phyloP scores from a whole-genome alignment of 2,797 vertebrate genomes.

The Acipenser oxyrinchus region DNA sequence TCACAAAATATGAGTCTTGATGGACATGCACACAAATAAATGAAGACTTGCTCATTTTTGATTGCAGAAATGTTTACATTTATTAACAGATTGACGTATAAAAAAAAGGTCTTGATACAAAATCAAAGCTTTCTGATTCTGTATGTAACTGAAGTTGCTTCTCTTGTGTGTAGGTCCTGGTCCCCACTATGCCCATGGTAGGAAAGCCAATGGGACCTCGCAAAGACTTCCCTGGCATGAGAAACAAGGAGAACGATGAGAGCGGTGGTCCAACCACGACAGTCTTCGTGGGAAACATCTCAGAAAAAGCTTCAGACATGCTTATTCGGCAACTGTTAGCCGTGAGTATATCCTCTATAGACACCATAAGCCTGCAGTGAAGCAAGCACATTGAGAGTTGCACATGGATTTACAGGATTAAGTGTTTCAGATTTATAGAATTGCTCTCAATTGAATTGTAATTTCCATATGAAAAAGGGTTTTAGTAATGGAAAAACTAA shows the following conservation, averaged over 20 bases:
- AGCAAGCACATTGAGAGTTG: no score
- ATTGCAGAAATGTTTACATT: neutral
- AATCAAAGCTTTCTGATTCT: slow-evolving; percentile 5
- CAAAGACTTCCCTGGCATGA: slow-evolving; percentile 69
- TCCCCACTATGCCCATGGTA: slow-evolving; percentile 81
- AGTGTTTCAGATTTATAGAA: no score
- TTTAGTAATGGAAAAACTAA: no score
- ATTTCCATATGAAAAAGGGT: no score
- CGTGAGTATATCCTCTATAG: slow-evolving; percentile 56
- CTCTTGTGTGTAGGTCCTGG: slow-evolving; percentile 62
- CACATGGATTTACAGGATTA: no score
- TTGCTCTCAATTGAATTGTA: no score
- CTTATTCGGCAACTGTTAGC: slow-evolving; percentile 92
- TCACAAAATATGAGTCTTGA: no score
- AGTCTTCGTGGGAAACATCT: slow-evolving; percentile 97
- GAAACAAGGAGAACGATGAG: slow-evolving; percentile 76
- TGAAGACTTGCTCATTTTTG: no score
- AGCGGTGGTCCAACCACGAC: slow-evolving; percentile 92
- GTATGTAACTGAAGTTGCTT: slow-evolving; percentile 3
- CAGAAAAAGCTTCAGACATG: slow-evolving; percentile 97
- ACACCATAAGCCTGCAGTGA: no score
- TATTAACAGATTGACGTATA: slow-evolving; percentile 1
- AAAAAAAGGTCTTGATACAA: slow-evolving; percentile 12
- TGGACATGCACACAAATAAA: no score
- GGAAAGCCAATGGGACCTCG: slow-evolving; percentile 80